A percentile compares a stretch with the other conserved stretches of the same genome.
These are phyloP conservation scores for Melanerpes formicivorus DNA, from an alignment of 2,113 vertebrate species.

Conservation along the genomic window DNA sequence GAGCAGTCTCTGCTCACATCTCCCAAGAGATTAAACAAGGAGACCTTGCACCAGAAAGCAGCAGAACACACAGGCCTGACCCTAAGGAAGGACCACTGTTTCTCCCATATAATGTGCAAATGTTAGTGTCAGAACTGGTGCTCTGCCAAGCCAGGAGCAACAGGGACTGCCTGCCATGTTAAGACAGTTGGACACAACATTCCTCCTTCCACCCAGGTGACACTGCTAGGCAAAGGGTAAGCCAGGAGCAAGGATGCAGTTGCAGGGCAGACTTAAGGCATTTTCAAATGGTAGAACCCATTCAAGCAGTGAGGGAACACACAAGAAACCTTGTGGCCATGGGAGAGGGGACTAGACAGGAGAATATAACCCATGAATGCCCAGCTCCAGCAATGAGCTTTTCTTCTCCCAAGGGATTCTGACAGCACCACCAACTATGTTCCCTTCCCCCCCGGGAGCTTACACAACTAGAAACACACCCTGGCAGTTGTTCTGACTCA, in stretches of 20 bases:
- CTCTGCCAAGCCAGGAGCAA: neutral
- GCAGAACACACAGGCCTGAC: neutral
- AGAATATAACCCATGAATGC: constrained; percentile 27
- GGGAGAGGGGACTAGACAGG: neutral
- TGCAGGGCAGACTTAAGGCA: neutral
- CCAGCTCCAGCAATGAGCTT: neutral
- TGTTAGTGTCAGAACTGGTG: neutral
- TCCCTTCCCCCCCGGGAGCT: neutral
- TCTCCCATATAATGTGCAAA: neutral
- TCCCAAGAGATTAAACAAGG: neutral
- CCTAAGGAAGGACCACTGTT: neutral
- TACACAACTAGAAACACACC: neutral
- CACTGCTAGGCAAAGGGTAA: neutral
- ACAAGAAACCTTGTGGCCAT: neutral
- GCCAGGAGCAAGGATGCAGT: neutral
- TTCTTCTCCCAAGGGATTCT: neutral
- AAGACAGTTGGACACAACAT: neutral
- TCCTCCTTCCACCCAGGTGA: neutral
- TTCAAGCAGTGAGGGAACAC: neutral
- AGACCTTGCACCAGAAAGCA: neutral
- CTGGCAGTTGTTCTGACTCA: constrained; percentile 5
- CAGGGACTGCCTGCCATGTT: neutral
- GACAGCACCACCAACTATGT: neutral
- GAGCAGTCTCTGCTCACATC: neutral
- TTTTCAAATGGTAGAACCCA: constrained; percentile 29